Percentiles rank a stretch among this genome's conserved stretches.
Evolutionary conservation across 2,797 vertebrate species (phyloP).

Genomic region (Clarias platycephalus): DNA sequence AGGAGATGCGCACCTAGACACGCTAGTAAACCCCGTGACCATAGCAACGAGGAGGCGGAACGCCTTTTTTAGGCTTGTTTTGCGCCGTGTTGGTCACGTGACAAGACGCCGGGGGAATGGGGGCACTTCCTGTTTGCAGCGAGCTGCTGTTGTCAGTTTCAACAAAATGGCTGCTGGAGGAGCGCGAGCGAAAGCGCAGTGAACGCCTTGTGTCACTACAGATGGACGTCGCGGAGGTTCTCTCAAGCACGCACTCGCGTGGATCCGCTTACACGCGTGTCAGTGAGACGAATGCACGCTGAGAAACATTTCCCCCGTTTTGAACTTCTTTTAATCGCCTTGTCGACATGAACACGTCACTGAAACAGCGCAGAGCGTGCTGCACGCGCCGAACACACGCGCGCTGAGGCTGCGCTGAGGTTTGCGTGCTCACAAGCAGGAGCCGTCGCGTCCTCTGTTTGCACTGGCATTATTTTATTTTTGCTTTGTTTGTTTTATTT

Average conservation of each 20-base stretch:
- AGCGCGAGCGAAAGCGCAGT: conserved; percentile 65
- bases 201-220: conserved; percentile 70
- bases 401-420: neutral
- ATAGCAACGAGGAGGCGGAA: conserved; percentile 70
- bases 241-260: conserved; percentile 23
- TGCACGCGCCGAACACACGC: neutral
- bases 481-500: neutral
- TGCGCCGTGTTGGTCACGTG: conserved; percentile 77
- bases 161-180: conserved; percentile 83
- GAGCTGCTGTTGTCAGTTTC: conserved; percentile 76
- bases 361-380: conserved; percentile 36
- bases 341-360: conserved; percentile 47
- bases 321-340: conserved; percentile 35
- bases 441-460: conserved; percentile 27
- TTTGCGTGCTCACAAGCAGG: conserved; percentile 9
- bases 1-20: neutral
- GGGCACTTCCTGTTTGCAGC: conserved; percentile 68
- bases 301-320: conserved; percentile 40
- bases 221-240: conserved; percentile 40
- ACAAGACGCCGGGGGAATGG: conserved; percentile 50
- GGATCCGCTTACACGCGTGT: conserved; percentile 44
- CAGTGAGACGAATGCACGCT: conserved; percentile 44
- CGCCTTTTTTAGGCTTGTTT: conserved; percentile 66
- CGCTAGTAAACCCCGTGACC: conserved; percentile 64
- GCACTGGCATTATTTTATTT: conserved; percentile 37